Conservation (phyloP, 1,140 invertebrate species). For the Diachasmimorpha longicaudata region DNA sequence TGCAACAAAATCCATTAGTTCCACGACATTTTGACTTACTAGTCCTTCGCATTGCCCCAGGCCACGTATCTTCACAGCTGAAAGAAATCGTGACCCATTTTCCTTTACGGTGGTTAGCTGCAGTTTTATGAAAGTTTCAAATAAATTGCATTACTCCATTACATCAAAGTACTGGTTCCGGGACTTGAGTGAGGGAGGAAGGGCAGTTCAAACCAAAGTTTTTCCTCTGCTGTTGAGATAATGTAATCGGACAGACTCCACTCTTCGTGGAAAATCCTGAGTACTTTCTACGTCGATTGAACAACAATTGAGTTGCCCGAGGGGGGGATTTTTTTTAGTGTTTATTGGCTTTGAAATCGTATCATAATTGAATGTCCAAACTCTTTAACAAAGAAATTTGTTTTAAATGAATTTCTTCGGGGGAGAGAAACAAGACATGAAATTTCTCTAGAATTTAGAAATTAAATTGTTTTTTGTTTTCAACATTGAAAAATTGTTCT, state of each 20-base stretch:
- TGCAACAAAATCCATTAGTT: neutral
- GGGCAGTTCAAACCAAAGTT: neutral
- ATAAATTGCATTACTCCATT: constrained; percentile 43
- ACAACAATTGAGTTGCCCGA: constrained; percentile 1
- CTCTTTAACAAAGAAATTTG: too few relatives aligned
- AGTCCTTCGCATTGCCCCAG: constrained; percentile 16
- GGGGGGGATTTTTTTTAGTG: neutral
- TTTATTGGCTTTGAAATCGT: neutral
- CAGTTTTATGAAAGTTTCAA: constrained; percentile 43
- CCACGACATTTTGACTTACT: neutral
- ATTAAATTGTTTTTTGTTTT: too few relatives aligned
- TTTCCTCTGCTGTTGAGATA: constrained; percentile 14
- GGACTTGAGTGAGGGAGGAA: neutral
- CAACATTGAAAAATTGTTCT: too few relatives aligned
- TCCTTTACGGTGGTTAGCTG: constrained; percentile 35
- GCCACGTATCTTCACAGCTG: constrained; percentile 37
- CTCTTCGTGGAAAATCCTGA: neutral
- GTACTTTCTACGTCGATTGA: constrained; percentile 11
- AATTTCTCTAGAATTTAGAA: too few relatives aligned
- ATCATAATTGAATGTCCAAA: too few relatives aligned
- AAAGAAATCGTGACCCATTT: constrained; percentile 40
- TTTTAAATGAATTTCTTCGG: neutral
- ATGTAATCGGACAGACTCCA: constrained; percentile 13
- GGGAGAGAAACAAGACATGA: too few relatives aligned
- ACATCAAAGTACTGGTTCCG: constrained; percentile 29